Evolutionary conservation across 1,140 invertebrate species (phyloP).

Genomic region (Halesus radiatus): DNA sequence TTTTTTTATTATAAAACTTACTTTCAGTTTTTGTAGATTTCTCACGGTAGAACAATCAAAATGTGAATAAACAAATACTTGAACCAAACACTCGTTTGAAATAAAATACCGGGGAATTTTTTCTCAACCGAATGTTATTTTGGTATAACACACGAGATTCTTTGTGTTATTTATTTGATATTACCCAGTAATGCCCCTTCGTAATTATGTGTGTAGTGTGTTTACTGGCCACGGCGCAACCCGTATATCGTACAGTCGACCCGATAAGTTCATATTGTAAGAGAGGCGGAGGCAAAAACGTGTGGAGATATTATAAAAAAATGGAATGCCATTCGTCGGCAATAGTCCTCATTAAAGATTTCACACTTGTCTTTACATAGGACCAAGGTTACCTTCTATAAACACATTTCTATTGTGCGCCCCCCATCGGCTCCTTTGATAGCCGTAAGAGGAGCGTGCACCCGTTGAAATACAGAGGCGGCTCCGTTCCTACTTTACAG

Average conservation of each 20-base stretch:
- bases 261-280: too few species aligned
- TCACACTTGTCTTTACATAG: conserved; percentile 56
- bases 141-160: background rate
- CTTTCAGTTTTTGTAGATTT: background rate
- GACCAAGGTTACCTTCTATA: conserved; percentile 53
- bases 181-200: background rate
- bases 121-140: background rate
- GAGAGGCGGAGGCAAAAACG: background rate
- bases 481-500: background rate
- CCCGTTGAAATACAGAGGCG: conserved; percentile 10
- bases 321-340: conserved; percentile 52
- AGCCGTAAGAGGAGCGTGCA: background rate
- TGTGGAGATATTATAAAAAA: conserved; percentile 37
- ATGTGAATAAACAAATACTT: conserved; percentile 22
- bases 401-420: conserved; percentile 51
- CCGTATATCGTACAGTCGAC: background rate
- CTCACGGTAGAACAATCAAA: conserved; percentile 27
- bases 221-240: background rate
- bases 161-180: background rate
- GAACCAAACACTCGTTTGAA: conserved; percentile 1
- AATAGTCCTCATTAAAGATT: conserved; percentile 57
- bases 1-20: background rate
- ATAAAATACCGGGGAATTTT: background rate
- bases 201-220: background rate
- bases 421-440: conserved; percentile 23